These are phyloP conservation scores for Torymus tubicola DNA, from an alignment of 2,888 invertebrate species.

Conservation along the genomic window DNA sequence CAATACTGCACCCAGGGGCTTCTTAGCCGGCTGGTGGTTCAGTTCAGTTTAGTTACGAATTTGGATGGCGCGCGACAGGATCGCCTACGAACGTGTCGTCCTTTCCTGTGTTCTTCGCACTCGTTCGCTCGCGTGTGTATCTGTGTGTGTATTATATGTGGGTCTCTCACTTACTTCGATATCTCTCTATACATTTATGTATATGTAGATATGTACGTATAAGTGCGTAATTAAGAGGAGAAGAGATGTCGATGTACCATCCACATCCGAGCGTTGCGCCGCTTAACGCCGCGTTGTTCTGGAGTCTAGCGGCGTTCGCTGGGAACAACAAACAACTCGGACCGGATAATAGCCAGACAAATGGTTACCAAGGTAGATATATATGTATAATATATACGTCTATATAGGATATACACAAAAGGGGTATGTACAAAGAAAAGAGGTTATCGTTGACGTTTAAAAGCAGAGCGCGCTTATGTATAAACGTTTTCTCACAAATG, in stretches of 20 bases:
- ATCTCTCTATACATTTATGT: too few species aligned
- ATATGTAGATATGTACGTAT: background rate
- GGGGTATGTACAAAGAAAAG: too few species aligned
- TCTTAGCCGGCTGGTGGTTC: background rate
- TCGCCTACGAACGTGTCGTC: constrained; percentile 28
- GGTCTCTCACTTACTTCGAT: too few species aligned
- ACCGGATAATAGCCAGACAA: background rate
- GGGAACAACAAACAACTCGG: constrained; percentile 56
- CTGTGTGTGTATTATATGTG: background rate
- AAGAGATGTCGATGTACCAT: constrained; percentile 71
- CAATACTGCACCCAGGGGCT: constrained; percentile 14
- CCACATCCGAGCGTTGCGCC: constrained; percentile 40
- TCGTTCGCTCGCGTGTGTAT: background rate
- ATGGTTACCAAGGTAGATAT: too few species aligned
- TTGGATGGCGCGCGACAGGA: constrained; percentile 54
- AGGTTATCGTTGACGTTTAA: too few species aligned
- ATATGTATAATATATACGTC: too few species aligned
- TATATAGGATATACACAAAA: too few species aligned
- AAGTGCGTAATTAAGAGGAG: background rate
- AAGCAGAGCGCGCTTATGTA: too few species aligned
- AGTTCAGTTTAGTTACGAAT: constrained; percentile 50
- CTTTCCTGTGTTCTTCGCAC: too few species aligned
- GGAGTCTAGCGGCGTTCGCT: constrained; percentile 64
- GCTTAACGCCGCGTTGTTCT: constrained; percentile 70
- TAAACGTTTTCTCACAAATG: too few species aligned